These are phyloP conservation scores for Hydractinia symbiolongicarpus DNA, from an alignment of 30 jellyfish, hydroid and myxozoan species.

Conservation along the genomic window DNA sequence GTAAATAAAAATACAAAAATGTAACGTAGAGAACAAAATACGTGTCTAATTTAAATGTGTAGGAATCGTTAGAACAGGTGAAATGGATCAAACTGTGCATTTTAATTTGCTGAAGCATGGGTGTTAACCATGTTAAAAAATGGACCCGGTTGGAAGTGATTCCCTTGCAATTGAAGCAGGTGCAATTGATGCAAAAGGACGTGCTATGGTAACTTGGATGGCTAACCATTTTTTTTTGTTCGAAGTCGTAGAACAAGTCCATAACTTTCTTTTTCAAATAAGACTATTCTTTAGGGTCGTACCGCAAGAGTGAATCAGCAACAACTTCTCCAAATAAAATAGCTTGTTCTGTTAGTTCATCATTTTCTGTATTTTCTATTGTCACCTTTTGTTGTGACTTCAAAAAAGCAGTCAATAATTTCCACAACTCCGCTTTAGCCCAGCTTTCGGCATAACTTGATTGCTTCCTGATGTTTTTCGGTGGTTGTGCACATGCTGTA, in stretches of 20 bases:
- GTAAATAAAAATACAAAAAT: background rate
- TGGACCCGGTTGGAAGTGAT: slow-evolving; percentile 28
- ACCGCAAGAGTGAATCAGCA: slow-evolving; percentile 20
- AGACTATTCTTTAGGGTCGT: slow-evolving; percentile 19
- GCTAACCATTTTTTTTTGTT: background rate
- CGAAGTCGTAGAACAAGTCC: slow-evolving; percentile 20
- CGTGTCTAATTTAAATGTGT: slow-evolving; percentile 6
- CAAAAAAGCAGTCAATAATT: background rate
- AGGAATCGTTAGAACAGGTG: slow-evolving; percentile 29
- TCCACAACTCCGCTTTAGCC: background rate
- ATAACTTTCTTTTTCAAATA: slow-evolving; percentile 14
- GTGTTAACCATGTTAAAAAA: slow-evolving; percentile 22
- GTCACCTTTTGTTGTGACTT: background rate
- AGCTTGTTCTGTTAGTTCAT: background rate
- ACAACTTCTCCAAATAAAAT: slow-evolving; percentile 19
- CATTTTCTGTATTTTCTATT: background rate
- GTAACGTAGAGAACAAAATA: background rate
- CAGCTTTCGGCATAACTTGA: background rate
- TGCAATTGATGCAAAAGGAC: too few species aligned
- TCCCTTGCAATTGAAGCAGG: background rate
- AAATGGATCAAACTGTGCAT: slow-evolving; percentile 39
- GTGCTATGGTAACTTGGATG: background rate
- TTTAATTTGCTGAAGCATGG: slow-evolving; percentile 24
- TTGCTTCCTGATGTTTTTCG: background rate
- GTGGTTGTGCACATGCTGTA: background rate